Evolutionary conservation across 2,888 invertebrate genomes (phyloP).

Genomic region (Malthinus flaveolus): DNA sequence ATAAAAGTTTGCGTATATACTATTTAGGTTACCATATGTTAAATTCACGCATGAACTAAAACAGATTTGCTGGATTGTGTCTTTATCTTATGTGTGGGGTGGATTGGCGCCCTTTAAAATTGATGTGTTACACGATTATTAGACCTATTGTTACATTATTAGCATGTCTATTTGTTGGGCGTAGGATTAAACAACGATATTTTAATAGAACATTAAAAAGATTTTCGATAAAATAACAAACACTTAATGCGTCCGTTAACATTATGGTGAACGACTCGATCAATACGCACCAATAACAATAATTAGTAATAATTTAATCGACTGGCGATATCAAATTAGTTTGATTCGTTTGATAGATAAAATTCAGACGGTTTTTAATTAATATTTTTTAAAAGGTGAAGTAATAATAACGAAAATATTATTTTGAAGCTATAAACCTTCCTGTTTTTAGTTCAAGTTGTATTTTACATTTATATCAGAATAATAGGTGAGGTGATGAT

Average conservation of each 20-base stretch:
- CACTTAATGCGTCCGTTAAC: no score
- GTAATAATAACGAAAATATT: no score
- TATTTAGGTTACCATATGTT: constrained; percentile 34
- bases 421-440: no score
- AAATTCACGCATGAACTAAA: constrained; percentile 33
- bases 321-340: no score
- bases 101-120: constrained; percentile 34
- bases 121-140: constrained; percentile 38
- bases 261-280: no score
- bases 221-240: no score
- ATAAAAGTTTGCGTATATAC: constrained; percentile 25
- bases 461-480: constrained; percentile 4
- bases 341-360: no score
- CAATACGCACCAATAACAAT: no score
- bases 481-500: constrained; percentile 14
- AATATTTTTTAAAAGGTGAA: no score
- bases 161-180: constrained; percentile 22
- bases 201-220: not conserved
- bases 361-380: no score
- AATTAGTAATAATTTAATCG: no score
- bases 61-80: constrained; percentile 40
- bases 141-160: constrained; percentile 38
- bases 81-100: constrained; percentile 36
- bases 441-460: no score
- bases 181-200: constrained; percentile 10